phyloP scores from a whole-genome alignment of 2,797 vertebrate species.

The Silurus lanzhouensis region DNA sequence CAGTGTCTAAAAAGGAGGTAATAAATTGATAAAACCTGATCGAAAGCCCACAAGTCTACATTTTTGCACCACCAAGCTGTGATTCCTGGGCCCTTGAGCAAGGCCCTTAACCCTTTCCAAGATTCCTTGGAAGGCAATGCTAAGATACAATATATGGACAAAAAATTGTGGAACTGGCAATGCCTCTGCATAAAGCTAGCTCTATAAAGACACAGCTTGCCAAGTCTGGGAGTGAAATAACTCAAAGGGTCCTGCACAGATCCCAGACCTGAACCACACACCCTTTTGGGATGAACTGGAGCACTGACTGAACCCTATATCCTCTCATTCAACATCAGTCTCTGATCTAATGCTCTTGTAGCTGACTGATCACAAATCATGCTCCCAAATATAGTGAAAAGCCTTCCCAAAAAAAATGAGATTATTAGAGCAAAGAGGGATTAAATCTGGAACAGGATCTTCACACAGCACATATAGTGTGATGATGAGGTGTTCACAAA shows the following conservation, averaged over 20 bases:
- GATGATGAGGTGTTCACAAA: background rate
- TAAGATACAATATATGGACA: background rate
- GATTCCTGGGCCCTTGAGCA: too few relatives aligned
- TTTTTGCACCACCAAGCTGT: too few relatives aligned
- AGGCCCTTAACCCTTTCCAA: too few relatives aligned
- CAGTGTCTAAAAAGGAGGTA: background rate
- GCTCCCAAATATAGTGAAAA: background rate
- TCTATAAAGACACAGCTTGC: background rate
- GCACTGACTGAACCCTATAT: too few relatives aligned
- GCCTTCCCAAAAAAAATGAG: background rate
- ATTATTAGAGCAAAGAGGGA: background rate
- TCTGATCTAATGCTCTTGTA: too few relatives aligned
- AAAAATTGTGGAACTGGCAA: background rate
- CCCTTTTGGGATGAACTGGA: background rate
- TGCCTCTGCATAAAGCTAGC: background rate
- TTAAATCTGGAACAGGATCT: background rate
- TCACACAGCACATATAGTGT: background rate
- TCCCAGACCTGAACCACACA: background rate
- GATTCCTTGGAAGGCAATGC: background rate
- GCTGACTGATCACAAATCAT: background rate
- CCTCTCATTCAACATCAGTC: background rate
- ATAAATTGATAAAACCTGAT: too few relatives aligned
- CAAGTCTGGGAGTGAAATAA: background rate
- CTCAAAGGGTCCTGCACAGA: background rate
- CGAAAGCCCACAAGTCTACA: too few relatives aligned